Evolutionary conservation across 1,140 invertebrate genomes (phyloP).

Genomic region (Trichonephila clavata): DNA sequence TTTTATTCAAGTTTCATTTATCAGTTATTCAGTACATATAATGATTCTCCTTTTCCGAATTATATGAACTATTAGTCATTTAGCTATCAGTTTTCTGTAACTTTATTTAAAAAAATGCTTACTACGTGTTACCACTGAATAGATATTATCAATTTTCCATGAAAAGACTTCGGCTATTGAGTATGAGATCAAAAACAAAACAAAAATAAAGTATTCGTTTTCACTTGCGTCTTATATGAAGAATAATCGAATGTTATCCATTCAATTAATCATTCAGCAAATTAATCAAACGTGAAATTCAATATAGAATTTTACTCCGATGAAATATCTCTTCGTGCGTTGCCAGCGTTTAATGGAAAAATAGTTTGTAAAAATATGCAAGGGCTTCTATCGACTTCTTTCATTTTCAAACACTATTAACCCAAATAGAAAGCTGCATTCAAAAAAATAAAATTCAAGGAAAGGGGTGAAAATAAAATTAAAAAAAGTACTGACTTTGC

Average conservation of each 20-base stretch:
- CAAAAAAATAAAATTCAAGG: constrained; percentile 7
- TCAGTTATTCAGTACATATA: too few relatives aligned
- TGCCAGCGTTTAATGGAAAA: constrained; percentile 15
- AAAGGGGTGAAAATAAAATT: not conserved
- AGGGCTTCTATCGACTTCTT: not conserved
- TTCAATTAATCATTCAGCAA: not conserved
- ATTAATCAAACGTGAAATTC: constrained; percentile 18
- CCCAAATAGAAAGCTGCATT: not conserved
- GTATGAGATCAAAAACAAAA: too few relatives aligned
- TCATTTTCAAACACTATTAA: constrained; percentile 34
- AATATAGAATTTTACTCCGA: constrained; percentile 7
- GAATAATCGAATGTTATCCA: not conserved
- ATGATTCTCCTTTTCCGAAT: too few relatives aligned
- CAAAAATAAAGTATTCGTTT: too few relatives aligned
- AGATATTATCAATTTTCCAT: too few relatives aligned
- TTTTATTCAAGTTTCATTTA: too few relatives aligned
- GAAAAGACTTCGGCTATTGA: too few relatives aligned
- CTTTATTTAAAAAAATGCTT: too few relatives aligned
- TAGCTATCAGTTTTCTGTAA: too few relatives aligned
- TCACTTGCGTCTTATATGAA: too few relatives aligned
- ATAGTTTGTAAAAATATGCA: not conserved
- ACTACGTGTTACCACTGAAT: too few relatives aligned
- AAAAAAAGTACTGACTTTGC: not conserved
- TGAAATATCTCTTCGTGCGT: not conserved
- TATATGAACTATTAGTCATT: too few relatives aligned